Conservation (phyloP, 2,888 invertebrate species). For the Gortyna flavago region DNA sequence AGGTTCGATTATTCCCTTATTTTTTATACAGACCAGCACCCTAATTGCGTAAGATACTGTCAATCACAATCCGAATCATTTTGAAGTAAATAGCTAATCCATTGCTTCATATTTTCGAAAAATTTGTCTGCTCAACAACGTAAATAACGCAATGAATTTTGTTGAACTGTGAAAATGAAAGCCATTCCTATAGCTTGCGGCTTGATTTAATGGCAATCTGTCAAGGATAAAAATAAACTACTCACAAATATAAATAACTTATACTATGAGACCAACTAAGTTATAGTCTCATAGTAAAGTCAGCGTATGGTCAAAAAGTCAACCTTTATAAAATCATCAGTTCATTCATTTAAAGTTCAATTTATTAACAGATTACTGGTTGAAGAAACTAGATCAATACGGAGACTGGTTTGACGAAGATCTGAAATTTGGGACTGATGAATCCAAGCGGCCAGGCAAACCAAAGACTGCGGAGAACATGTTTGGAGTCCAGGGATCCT, state of each 20-base stretch:
- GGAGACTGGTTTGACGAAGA: conserved; percentile 86
- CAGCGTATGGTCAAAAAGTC: background rate
- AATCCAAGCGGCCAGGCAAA: conserved; percentile 85
- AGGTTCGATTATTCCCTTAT: conserved; percentile 22
- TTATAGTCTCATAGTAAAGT: background rate
- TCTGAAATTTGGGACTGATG: conserved; percentile 82
- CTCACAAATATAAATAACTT: background rate
- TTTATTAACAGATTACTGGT: conserved; percentile 51
- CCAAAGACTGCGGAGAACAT: conserved; percentile 83
- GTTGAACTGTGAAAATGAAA: too few relatives aligned
- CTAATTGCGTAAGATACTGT: background rate
- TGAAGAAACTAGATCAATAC: conserved; percentile 71
- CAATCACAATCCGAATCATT: background rate
- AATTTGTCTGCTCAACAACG: background rate
- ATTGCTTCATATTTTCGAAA: too few relatives aligned
- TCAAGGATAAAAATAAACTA: background rate
- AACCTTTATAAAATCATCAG: background rate
- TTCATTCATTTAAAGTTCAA: background rate
- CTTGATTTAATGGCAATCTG: background rate
- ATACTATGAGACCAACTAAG: background rate
- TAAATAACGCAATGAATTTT: background rate
- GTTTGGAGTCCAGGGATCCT: conserved; percentile 81
- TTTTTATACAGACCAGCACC: background rate
- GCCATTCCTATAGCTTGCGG: too few relatives aligned
- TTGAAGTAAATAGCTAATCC: background rate